Base-by-base conservation (phyloP, 53 echinoderm and acorn worm genomes). In the Holothuria scabra region DNA sequence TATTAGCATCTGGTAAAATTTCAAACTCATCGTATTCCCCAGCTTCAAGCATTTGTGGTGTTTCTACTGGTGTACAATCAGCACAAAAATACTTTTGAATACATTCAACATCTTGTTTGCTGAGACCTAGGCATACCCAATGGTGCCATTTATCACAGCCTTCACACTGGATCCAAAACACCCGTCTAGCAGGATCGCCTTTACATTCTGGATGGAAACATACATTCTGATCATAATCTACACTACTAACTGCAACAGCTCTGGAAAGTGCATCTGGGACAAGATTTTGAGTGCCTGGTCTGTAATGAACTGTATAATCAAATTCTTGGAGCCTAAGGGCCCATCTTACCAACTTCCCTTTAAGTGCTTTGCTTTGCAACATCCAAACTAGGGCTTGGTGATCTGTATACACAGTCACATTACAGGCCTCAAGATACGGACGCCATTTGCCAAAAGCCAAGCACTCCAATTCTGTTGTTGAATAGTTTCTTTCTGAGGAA, bases 121-220 rank as follows among this genome's bases (percentile, higher is more conserved):
- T 68, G 4, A 68, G 68, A 26, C 68, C 35, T 33, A 68, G 28
- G 28, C 24, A 89, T 5, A 22, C 33, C 31, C 9, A 85, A 35
- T 85, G 89, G 33, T 67, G 80, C 89, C 85, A 85, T 29, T 28
- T 18, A 28, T 86, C 56, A 60, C 89, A 89, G 18, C 29, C 59
- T 30, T 85, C 89, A 81, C 85, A 89, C 26, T 81, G 85, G 18
- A 85, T 67, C 89, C 85, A 89, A 55, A 85, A 56, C 2, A 89
- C 14, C 9, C 80, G 20, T 10, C 52, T 48, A 7, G 22, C 62
- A 68, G 68, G 68, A 32, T 68, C 68, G 7, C 68, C 68, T 68
- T 32, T 68, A 32, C 68, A 68, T 1, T 48, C 33, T 0, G 85
- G 85, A 6, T 55, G 38, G 12, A 67, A 66, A 48, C 89, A 89